These are phyloP conservation scores for Creontiades dilutus DNA, from an alignment of 2,888 invertebrate species.

Conservation along the genomic window DNA sequence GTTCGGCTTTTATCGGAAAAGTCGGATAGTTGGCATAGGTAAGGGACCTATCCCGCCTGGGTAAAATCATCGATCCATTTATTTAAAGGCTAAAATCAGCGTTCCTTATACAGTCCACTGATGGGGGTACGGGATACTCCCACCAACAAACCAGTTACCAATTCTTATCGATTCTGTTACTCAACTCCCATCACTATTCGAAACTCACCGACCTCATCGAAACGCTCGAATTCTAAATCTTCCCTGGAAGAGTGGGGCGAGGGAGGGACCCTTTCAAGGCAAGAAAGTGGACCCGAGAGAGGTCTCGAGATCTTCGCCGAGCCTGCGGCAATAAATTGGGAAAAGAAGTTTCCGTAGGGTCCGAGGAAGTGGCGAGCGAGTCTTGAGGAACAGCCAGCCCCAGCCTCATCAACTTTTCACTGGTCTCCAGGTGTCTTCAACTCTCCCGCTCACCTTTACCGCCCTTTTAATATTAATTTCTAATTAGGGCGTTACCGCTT, in stretches of 20 bases:
- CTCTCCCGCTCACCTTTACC: conserved; percentile 47
- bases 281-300: neutral
- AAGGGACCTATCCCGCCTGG: no score
- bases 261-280: neutral
- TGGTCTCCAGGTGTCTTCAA: conserved; percentile 54
- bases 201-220: neutral
- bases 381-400: conserved; percentile 35
- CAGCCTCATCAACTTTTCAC: conserved; percentile 46
- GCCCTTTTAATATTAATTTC: conserved; percentile 61
- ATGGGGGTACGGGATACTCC: no score
- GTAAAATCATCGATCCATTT: no score
- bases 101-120: no score
- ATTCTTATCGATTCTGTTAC: no score
- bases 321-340: conserved; percentile 37
- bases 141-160: no score
- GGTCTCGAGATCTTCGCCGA: neutral
- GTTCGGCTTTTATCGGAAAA: no score
- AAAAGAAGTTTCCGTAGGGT: conserved; percentile 24
- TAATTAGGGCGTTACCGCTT: conserved; percentile 63
- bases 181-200: no score
- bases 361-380: conserved; percentile 13
- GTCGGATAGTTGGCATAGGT: no score
- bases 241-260: neutral
- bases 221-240: neutral
- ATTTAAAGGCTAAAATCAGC: no score